Evolutionary conservation across 37 sponge, comb jelly and placozoan genomes (phyloP).

Genomic region (Amphimedon queenslandica): DNA sequence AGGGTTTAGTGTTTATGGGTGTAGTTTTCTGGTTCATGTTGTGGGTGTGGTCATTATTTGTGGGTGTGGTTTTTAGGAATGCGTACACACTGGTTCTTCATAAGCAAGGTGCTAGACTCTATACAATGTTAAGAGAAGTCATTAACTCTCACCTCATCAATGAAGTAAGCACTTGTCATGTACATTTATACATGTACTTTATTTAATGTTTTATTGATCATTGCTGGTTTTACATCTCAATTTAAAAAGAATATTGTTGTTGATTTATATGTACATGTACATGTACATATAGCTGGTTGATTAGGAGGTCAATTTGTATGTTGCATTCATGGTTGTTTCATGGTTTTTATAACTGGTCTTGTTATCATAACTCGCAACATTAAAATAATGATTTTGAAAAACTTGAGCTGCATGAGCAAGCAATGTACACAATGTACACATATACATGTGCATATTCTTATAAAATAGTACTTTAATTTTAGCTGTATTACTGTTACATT

Average conservation of each 20-base stretch:
- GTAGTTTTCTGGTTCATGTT: background rate
- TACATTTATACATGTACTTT: background rate
- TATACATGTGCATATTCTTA: too few relatives aligned
- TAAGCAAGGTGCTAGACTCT: constrained; percentile 92
- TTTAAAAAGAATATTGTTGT: background rate
- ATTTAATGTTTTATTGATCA: background rate
- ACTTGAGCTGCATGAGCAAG: too few relatives aligned
- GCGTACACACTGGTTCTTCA: constrained; percentile 99
- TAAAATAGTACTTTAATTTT: too few relatives aligned
- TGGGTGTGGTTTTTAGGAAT: constrained; percentile 55
- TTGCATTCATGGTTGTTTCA: too few relatives aligned
- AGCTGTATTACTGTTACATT: too few relatives aligned
- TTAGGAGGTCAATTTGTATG: too few relatives aligned
- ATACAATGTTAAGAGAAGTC: constrained; percentile 80
- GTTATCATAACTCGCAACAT: too few relatives aligned
- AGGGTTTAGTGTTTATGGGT: background rate
- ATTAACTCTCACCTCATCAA: constrained; percentile 77
- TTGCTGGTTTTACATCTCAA: background rate
- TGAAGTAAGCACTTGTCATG: constrained; percentile 57
- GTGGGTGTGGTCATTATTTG: background rate
- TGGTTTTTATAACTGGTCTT: too few relatives aligned
- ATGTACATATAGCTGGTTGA: background rate
- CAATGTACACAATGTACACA: too few relatives aligned
- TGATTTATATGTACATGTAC: background rate
- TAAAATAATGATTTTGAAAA: too few relatives aligned